Conservation (phyloP, 2,888 invertebrate species). For the Xestia c-nigrum region DNA sequence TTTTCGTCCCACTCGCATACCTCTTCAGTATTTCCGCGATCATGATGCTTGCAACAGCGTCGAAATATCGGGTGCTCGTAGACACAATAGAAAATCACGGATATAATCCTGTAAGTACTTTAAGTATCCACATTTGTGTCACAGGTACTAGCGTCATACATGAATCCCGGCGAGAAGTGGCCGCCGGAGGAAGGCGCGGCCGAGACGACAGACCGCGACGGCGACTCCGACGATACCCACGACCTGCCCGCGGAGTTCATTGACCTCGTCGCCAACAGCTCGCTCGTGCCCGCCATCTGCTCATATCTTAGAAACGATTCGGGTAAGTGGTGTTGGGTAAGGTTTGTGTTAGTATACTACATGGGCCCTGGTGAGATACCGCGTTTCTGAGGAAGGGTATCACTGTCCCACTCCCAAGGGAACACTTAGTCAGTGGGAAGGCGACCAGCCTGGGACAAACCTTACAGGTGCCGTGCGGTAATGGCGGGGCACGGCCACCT, state of each 20-base stretch:
- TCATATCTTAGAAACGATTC: conserved; percentile 98
- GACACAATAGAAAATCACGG: too few species aligned
- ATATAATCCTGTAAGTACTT: too few species aligned
- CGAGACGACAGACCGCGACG: conserved; percentile 77
- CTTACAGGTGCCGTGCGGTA: too few species aligned
- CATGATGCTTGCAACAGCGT: too few species aligned
- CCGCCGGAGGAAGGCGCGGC: conserved; percentile 86
- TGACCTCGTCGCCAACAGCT: conserved; percentile 95
- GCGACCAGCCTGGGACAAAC: too few species aligned
- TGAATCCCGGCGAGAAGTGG: conserved; percentile 93
- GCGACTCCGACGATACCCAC: conserved; percentile 76
- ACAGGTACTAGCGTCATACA: conserved; percentile 96
- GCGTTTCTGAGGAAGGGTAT: not conserved
- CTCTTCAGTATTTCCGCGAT: too few species aligned
- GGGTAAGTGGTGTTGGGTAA: conserved; percentile 63
- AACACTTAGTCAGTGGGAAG: too few species aligned
- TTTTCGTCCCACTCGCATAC: too few species aligned
- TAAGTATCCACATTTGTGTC: too few species aligned
- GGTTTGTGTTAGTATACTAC: not conserved
- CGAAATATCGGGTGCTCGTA: too few species aligned
- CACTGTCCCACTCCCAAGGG: not conserved
- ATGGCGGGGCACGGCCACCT: too few species aligned
- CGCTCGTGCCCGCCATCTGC: conserved; percentile 96
- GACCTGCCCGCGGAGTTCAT: conserved; percentile 93
- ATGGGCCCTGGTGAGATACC: not conserved